phyloP scores from a whole-genome alignment of 2,888 invertebrate genomes.

The Neocrepidodera transversa region DNA sequence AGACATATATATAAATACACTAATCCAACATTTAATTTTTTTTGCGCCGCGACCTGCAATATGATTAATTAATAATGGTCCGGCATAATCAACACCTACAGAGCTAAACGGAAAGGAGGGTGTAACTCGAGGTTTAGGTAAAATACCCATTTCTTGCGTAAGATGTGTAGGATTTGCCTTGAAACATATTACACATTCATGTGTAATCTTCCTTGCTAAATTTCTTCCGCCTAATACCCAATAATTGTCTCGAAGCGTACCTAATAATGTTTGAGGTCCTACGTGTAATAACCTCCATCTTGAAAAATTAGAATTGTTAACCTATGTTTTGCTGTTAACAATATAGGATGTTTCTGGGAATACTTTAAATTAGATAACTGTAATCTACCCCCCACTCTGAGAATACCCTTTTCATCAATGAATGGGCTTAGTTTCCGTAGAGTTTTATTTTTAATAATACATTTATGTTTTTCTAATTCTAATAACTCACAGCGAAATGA shows the following conservation, averaged over 20 bases:
- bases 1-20: constrained; percentile 40
- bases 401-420: constrained; percentile 1
- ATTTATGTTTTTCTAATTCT: background rate
- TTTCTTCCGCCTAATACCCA: constrained; percentile 32
- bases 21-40: constrained; percentile 37
- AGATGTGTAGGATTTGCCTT: constrained; percentile 10
- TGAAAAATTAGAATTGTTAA: constrained; percentile 19
- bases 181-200: constrained; percentile 30
- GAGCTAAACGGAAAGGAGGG: constrained; percentile 28
- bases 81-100: constrained; percentile 42
- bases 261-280: constrained; percentile 20
- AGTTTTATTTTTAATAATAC: background rate
- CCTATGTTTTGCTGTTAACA: constrained; percentile 23
- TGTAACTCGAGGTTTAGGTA: constrained; percentile 25
- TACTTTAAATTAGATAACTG: constrained; percentile 15
- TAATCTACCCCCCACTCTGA: constrained; percentile 23
- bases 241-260: constrained; percentile 16
- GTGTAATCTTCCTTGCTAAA: constrained; percentile 22
- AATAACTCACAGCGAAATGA: background rate
- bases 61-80: constrained; percentile 40
- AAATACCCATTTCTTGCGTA: constrained; percentile 30
- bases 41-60: constrained; percentile 35
- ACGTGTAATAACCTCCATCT: constrained; percentile 11
- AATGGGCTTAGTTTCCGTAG: constrained; percentile 2
- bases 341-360: constrained; percentile 28